These are phyloP conservation scores for Didymodactylos carnosus DNA, from an alignment of 2,888 invertebrate genomes.

Conservation along the genomic window DNA sequence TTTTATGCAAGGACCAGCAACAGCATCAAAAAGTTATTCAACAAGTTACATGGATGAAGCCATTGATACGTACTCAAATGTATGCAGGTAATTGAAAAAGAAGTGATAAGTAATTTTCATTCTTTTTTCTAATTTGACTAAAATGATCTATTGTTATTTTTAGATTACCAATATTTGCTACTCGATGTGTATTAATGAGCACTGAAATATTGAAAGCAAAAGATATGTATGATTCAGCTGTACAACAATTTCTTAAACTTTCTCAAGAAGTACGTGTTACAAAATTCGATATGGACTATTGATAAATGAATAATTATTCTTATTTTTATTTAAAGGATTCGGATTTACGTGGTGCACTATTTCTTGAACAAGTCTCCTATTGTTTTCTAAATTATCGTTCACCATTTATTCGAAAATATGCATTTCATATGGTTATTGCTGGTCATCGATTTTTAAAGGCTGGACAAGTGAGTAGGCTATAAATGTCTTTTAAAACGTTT, in stretches of 20 bases:
- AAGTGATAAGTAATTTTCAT: not conserved
- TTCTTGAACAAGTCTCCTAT: constrained; percentile 81
- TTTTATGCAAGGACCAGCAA: constrained; percentile 49
- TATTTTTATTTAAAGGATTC: constrained; percentile 46
- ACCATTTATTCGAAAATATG: constrained; percentile 65
- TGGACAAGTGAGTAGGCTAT: constrained; percentile 43
- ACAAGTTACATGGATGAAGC: constrained; percentile 72
- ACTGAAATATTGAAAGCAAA: constrained; percentile 63
- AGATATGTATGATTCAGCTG: constrained; percentile 68
- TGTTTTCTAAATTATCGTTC: constrained; percentile 56
- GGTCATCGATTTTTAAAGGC: constrained; percentile 84
- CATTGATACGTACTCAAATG: constrained; percentile 66
- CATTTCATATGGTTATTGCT: constrained; percentile 83
- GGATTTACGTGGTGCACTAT: constrained; percentile 74
- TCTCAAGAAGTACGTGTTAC: constrained; percentile 53
- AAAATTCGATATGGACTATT: not conserved
- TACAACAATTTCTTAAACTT: constrained; percentile 76
- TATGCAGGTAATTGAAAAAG: constrained; percentile 50
- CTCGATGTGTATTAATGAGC: constrained; percentile 67
- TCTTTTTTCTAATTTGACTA: not conserved
- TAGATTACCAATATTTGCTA: constrained; percentile 73
- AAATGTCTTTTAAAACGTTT: not conserved
- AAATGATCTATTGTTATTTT: constrained; percentile 18
- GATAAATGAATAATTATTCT: not conserved
- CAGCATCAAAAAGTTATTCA: constrained; percentile 15